Percentiles rank a stretch among this genome's conserved stretches.
Conservation (phyloP, 2,113 vertebrate species). For the Pardalotus punctatus region DNA sequence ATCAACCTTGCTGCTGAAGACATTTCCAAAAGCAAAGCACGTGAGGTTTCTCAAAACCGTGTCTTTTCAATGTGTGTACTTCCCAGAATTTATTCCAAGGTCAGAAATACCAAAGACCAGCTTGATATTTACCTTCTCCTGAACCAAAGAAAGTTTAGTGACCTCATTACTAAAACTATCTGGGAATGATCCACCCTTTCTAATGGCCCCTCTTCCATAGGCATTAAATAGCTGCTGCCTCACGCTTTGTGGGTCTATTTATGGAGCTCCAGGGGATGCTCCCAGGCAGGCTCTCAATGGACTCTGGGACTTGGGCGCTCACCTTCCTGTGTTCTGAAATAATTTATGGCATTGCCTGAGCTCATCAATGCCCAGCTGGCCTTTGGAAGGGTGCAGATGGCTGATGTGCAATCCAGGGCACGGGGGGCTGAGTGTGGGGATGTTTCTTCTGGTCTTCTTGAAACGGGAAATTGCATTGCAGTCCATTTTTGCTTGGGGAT, state of each 20-base stretch:
- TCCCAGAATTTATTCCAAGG: background rate
- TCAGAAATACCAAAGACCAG: background rate
- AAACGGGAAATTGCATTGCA: background rate
- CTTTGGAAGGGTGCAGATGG: background rate
- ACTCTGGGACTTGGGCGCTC: background rate
- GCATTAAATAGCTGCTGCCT: background rate
- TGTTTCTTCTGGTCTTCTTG: background rate
- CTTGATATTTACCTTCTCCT: background rate
- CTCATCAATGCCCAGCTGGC: background rate
- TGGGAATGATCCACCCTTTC: background rate
- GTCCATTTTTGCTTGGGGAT: background rate
- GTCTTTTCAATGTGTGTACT: background rate
- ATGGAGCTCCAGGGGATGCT: background rate
- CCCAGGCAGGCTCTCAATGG: accelerated
- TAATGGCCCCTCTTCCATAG: background rate
- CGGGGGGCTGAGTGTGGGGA: accelerated
- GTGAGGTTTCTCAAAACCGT: background rate
- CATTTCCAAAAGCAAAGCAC: background rate
- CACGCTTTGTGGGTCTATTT: background rate
- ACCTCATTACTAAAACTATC: background rate
- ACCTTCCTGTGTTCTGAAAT: background rate
- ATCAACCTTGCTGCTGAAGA: background rate
- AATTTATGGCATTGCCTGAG: background rate
- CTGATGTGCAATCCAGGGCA: no score
- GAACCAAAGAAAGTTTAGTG: background rate